Evolutionary conservation across 1,140 invertebrate species (phyloP).

Genomic region (Gonatopus flavifemur): DNA sequence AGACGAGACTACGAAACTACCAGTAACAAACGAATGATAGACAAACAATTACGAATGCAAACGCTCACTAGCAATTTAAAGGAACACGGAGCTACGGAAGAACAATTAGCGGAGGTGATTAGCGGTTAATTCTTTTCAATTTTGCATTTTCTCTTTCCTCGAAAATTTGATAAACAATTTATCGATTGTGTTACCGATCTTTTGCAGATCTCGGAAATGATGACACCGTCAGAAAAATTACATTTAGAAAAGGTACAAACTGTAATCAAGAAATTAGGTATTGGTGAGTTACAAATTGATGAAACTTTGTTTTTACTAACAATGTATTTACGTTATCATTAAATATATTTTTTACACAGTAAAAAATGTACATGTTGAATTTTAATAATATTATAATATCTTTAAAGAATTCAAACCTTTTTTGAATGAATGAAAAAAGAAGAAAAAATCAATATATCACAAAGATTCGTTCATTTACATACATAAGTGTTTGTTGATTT

Average conservation of each 20-base stretch:
- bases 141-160: no score
- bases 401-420: neutral
- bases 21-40: slow-evolving; percentile 74
- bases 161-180: no score
- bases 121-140: slow-evolving; percentile 10
- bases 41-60: slow-evolving; percentile 82
- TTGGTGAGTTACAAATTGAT: slow-evolving; percentile 69
- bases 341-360: slow-evolving; percentile 8
- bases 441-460: no score
- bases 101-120: slow-evolving; percentile 76
- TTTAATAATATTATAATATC: neutral
- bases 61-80: slow-evolving; percentile 75
- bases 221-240: slow-evolving; percentile 74
- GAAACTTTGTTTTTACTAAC: slow-evolving; percentile 74
- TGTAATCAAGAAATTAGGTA: slow-evolving; percentile 68
- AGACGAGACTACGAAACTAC: slow-evolving; percentile 64
- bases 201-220: slow-evolving; percentile 72
- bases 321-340: slow-evolving; percentile 61
- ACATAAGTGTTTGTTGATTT: slow-evolving; percentile 56
- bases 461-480: slow-evolving; percentile 36
- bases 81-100: slow-evolving; percentile 70
- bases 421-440: no score
- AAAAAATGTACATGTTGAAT: no score
- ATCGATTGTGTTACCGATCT: no score
- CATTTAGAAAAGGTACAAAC: slow-evolving; percentile 69